Percentiles rank a stretch among this genome's conserved stretches.
These are phyloP conservation scores for Drosophila quinaria DNA, from an alignment of 2,888 invertebrate species.

Conservation along the genomic window DNA sequence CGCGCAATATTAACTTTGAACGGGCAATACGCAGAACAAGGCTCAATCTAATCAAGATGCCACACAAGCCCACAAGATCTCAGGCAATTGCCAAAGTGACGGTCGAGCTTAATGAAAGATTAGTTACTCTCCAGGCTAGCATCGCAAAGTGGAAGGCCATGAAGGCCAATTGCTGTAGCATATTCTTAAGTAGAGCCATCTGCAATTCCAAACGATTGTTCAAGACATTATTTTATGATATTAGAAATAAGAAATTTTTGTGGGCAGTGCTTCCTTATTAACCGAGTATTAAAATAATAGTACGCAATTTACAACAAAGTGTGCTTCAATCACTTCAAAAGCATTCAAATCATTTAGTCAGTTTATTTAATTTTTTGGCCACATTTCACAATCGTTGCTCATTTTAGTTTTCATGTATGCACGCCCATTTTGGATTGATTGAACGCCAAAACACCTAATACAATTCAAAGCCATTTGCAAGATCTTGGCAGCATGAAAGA, in stretches of 20 bases:
- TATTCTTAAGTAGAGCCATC: background rate
- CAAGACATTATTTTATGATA: too few species aligned
- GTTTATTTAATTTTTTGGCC: constrained; percentile 40
- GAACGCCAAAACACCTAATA: constrained; percentile 79
- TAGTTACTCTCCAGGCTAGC: constrained; percentile 23
- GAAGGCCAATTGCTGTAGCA: background rate
- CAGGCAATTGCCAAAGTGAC: constrained; percentile 45
- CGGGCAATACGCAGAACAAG: constrained; percentile 23
- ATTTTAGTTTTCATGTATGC: constrained; percentile 48
- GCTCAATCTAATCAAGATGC: constrained; percentile 5
- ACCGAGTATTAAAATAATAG: constrained; percentile 11
- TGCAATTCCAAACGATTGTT: background rate
- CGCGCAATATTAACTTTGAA: constrained; percentile 35
- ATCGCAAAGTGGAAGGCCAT: constrained; percentile 52
- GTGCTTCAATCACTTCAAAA: constrained; percentile 25
- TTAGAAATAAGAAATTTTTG: background rate
- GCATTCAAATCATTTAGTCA: constrained; percentile 32
- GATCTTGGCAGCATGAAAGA: constrained; percentile 60
- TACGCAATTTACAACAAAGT: constrained; percentile 6
- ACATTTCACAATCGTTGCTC: constrained; percentile 27
- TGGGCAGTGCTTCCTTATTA: background rate
- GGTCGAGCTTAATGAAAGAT: constrained; percentile 35
- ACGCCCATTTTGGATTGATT: constrained; percentile 55
- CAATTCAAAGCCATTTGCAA: constrained; percentile 52
- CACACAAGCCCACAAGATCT: constrained; percentile 40